Base-by-base conservation (phyloP, 2,888 invertebrate genomes). In the Pollenia amentaria region DNA sequence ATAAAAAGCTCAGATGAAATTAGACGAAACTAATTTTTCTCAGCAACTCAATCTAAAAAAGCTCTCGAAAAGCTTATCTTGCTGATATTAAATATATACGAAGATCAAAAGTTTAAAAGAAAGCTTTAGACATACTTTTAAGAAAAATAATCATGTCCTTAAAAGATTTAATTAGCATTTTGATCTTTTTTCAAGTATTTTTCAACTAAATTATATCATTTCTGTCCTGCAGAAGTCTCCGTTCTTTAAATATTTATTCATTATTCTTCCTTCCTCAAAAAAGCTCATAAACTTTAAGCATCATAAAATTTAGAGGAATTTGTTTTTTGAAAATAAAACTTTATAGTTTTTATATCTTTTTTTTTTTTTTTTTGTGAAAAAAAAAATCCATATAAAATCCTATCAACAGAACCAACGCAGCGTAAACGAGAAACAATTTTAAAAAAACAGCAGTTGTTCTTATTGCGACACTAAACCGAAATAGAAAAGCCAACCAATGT, bases 321-420 rank as follows among this genome's bases (percentile, higher is more conserved):
- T 70, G 62, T 77, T 84, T 77, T 73, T 79, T 91, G 88, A 89
- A 89, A 29, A 80, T 72, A 90, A 89, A 89, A 88, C 42, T 55
- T 12, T 48, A 72, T 64, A 6, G 29, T 29, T 1, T 29, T 29
- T 29, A 29, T 73, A 16, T 76, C 53, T 53, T 76, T 62, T 65
- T 77, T 44, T 76, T 62, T 65, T 77, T 44, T 65, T 57, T 55
- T 70, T 83, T 16, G 18, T 62, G 16, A 69, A 18, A 77, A 72
- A 81, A 69, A 16, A 48, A 53, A 65, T 38, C 16, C 64, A 72
- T 16, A 83, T 44, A 77, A 83, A 72, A 64, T 85, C 51, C 69
- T 53, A 83, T 75, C 78, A 83, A 75, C 51, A 75, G 89, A 91
- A 91, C 90, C 89, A 92, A 92, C 92, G 92, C 91, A 92, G 92